These are phyloP conservation scores for Tetraodon nigroviridis DNA, from an alignment of 2,113 vertebrate genomes.

Conservation along the genomic window DNA sequence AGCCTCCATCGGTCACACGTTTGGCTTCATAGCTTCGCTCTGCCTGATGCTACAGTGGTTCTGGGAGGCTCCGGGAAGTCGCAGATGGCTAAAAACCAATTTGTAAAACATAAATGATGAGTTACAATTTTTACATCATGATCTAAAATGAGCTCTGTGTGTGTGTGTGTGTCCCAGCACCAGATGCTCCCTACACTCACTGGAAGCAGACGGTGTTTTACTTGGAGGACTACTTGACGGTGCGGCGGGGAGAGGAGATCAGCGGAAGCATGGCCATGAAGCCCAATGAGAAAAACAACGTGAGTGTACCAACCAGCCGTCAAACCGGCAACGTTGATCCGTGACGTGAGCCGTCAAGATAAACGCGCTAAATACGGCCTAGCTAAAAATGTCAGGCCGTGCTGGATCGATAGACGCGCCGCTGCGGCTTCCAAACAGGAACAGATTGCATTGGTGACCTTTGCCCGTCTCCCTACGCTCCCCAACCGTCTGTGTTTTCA, in stretches of 20 bases:
- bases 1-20: too few species aligned
- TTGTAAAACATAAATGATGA: background rate
- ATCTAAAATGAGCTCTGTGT: background rate
- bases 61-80: too few species aligned
- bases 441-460: conserved; percentile 43
- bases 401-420: too few species aligned
- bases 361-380: too few species aligned
- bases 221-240: conserved; percentile 93
- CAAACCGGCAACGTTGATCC: too few species aligned
- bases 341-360: too few species aligned
- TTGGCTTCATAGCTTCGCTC: too few species aligned
- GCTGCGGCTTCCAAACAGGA: conserved; percentile 30
- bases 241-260: conserved; percentile 92
- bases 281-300: conserved; percentile 94
- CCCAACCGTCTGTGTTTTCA: conserved; percentile 13
- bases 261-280: conserved; percentile 89
- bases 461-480: conserved; percentile 25
- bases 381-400: too few species aligned
- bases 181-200: conserved; percentile 91
- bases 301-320: conserved; percentile 66
- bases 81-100: background rate
- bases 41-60: too few species aligned
- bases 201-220: conserved; percentile 99
- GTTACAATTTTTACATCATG: background rate
- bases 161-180: conserved; percentile 73